phyloP scores from a whole-genome alignment of 2,797 vertebrate species.

The Helostoma temminkii region DNA sequence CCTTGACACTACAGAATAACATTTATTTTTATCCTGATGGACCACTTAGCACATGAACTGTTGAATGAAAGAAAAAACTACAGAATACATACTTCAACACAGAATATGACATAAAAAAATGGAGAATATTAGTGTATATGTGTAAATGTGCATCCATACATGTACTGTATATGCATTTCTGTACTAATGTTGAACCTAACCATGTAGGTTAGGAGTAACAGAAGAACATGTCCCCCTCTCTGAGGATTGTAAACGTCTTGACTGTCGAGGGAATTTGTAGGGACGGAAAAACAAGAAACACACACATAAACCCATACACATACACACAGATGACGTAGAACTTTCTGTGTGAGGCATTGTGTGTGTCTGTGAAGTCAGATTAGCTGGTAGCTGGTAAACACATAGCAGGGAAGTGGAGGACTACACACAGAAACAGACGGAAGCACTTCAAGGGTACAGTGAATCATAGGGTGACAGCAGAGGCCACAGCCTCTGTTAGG shows the following conservation, averaged over 20 bases:
- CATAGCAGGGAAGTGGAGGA: slow-evolving; percentile 44
- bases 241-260: slow-evolving; percentile 3
- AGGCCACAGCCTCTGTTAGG: slow-evolving; percentile 61
- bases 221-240: not conserved
- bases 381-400: slow-evolving; percentile 49
- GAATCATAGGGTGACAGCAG: slow-evolving; percentile 71
- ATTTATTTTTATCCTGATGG: slow-evolving; percentile 23
- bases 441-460: slow-evolving; percentile 72
- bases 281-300: slow-evolving; percentile 7
- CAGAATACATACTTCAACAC: not conserved
- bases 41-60: slow-evolving; percentile 4
- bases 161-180: not conserved
- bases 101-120: not conserved
- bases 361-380: slow-evolving; percentile 48
- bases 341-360: slow-evolving; percentile 42
- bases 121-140: not conserved
- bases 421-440: slow-evolving; percentile 43
- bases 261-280: slow-evolving; percentile 21
- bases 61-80: slow-evolving; percentile 12
- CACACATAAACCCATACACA: slow-evolving; percentile 18
- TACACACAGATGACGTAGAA: slow-evolving; percentile 31
- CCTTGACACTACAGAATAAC: slow-evolving; percentile 25
- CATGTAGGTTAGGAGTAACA: not conserved
- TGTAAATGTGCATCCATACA: not conserved
- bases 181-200: not conserved